A percentile compares a stretch with the other conserved stretches of the same genome.
Conservation (phyloP, 2,797 vertebrate species). For the Ibycter americanus region DNA sequence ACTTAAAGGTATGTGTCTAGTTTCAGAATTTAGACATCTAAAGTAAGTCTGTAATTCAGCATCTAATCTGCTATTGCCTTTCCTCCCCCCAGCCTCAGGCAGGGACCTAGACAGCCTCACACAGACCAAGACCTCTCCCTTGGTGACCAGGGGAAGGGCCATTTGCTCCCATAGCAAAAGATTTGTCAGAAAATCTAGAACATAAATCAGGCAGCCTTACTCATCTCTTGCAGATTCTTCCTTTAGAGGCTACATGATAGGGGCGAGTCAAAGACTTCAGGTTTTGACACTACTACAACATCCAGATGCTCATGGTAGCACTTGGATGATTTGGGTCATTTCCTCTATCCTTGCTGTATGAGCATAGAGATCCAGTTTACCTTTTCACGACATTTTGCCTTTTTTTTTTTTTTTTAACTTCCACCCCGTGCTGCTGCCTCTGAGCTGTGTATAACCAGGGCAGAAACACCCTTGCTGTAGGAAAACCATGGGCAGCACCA, state of each 20-base stretch:
- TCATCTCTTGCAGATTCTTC: neutral
- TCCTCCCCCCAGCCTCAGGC: no score
- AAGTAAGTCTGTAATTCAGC: rapidly evolving
- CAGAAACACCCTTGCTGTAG: neutral
- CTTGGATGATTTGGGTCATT: neutral
- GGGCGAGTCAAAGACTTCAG: neutral
- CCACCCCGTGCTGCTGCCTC: neutral
- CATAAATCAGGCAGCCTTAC: no score
- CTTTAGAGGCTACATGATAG: rapidly evolving
- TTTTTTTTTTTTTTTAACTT: neutral
- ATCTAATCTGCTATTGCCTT: neutral
- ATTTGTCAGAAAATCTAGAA: neutral
- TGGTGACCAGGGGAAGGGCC: neutral
- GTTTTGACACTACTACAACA: rapidly evolving
- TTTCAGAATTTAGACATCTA: neutral
- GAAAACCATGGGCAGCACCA: neutral
- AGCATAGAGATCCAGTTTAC: neutral
- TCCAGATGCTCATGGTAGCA: neutral
- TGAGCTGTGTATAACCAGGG: neutral
- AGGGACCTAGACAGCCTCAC: neutral
- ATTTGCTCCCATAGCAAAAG: rapidly evolving
- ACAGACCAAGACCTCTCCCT: neutral
- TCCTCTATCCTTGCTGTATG: neutral
- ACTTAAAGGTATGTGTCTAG: rapidly evolving
- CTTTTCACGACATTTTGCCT: neutral